Percentiles rank a stretch among this genome's conserved stretches.
Evolutionary conservation across 64 coral and sea anemone genomes (phyloP).

Genomic region (Catalaphyllia jardinei): DNA sequence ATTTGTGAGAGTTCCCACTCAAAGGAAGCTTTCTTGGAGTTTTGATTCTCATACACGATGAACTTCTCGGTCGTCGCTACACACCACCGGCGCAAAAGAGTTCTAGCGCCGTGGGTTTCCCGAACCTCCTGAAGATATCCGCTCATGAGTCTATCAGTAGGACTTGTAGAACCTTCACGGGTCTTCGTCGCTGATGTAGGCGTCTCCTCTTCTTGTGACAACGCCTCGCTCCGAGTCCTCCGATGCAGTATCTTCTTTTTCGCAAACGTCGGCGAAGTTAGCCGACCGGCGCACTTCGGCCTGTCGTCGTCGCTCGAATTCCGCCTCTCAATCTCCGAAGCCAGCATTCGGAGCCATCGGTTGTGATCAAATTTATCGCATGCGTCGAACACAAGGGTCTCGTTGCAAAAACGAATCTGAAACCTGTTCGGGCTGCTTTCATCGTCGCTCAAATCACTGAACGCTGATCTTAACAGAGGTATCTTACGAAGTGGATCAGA

Average conservation of each 20-base stretch:
- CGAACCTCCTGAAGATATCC: conserved; percentile 82
- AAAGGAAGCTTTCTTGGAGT: conserved; percentile 50
- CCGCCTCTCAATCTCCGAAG: conserved; percentile 22
- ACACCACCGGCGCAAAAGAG: conserved; percentile 69
- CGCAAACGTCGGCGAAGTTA: conserved; percentile 73
- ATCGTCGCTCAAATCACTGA: conserved; percentile 64
- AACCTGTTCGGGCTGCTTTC: conserved; percentile 60
- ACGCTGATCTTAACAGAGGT: conserved; percentile 23
- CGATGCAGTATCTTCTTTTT: conserved; percentile 60
- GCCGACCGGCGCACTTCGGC: conserved; percentile 50
- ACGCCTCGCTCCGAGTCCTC: conserved; percentile 60
- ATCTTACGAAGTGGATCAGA: conserved; percentile 65
- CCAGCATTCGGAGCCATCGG: conserved; percentile 77
- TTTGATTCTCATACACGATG: conserved; percentile 61
- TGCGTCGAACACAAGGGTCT: conserved; percentile 56
- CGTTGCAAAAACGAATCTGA: conserved; percentile 55
- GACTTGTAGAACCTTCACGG: conserved; percentile 53
- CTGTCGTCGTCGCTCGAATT: conserved; percentile 52
- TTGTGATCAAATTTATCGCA: conserved; percentile 68
- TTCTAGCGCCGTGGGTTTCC: conserved; percentile 30
- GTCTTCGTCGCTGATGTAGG: neutral
- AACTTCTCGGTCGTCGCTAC: conserved; percentile 82
- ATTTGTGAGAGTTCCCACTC: conserved; percentile 59
- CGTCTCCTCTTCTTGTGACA: conserved; percentile 30
- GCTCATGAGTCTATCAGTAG: conserved; percentile 75